Base-by-base conservation (phyloP, 1,140 invertebrate genomes). In the Drosophila orosa region DNA sequence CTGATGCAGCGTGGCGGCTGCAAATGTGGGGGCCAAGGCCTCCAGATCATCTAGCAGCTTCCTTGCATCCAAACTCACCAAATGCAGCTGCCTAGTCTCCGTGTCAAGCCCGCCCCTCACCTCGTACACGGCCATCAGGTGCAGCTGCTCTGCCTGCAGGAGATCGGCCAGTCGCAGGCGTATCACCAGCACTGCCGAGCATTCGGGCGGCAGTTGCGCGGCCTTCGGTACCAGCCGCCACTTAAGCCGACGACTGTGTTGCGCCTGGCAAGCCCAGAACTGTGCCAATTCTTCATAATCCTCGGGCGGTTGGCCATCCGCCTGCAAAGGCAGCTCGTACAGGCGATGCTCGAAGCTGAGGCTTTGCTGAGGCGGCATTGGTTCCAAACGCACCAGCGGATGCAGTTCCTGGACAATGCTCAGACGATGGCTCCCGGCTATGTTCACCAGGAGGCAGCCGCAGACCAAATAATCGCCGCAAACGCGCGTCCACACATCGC, bases 181-280 rank as follows among this genome's bases (percentile, higher is more conserved):
- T 12, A 89, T 44, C 0, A 89, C 13, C 29, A 89, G 37, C 27
- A 84, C 84, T 1, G 62, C 77, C 2, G 61, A 84, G 35, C 74
- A 44, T n/a, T 89, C 84, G 1, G 84, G 85, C 4, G 69, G 25
- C 15, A 89, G 31, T 5, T 63, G 59, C 0, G n/a, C 10, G 7
- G 22, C 10, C 8, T 33, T 13, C 5, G 37, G 9, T 8, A 56
- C 40, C 5, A 27, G 61, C 3, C 47, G 69, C 80, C 80, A 84
- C 3, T 66, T 48, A 0, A 84, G 15, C 1, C 39, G 24, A 8
- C 50, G 47, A 25, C 47, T 75, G 35, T 67, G 65, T 48, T 80
- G 76, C 19, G 89, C 45, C 54, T 90, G 85, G 15, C 80, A 78
- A 1, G 77, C 66, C 80, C 85, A 89, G 55, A 89, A 89, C 45